A percentile compares a stretch with the other conserved stretches of the same genome.
phyloP scores from a whole-genome alignment of 2,113 vertebrate species.

The Taxidea taxus region DNA sequence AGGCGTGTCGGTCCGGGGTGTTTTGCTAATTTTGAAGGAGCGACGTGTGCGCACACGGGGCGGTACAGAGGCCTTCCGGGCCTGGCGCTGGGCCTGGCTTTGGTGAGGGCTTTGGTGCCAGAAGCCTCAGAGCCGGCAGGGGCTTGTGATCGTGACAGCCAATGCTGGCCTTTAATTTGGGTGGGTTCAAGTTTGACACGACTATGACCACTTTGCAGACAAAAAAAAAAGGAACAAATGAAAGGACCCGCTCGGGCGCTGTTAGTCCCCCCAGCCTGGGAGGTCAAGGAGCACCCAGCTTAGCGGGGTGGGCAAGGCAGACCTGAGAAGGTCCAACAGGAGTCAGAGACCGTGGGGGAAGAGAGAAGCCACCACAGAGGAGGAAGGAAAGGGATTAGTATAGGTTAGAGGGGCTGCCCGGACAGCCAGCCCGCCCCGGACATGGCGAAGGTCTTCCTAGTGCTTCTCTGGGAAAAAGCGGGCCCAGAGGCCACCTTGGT shows the following conservation, averaged over 20 bases:
- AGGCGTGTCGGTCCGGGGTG: rapidly evolving
- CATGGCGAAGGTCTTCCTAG: not conserved
- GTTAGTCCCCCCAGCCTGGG: constrained; percentile 37
- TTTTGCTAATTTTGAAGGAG: not conserved
- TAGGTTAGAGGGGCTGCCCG: constrained; percentile 72
- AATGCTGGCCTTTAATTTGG: not conserved
- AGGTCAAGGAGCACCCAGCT: not conserved
- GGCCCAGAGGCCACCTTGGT: not conserved
- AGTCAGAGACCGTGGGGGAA: not conserved
- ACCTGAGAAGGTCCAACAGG: constrained; percentile 23
- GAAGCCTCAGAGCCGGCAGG: not conserved
- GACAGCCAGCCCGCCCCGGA: constrained; percentile 32
- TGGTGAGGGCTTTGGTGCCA: not conserved
- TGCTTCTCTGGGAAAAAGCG: not conserved
- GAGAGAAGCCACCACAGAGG: constrained; percentile 25
- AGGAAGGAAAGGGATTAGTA: constrained; percentile 71
- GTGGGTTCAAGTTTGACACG: not conserved
- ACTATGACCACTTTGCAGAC: constrained; percentile 75
- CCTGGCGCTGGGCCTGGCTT: not conserved
- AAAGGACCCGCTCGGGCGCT: constrained; percentile 36
- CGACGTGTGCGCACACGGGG: not conserved
- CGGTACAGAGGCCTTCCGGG: not conserved
- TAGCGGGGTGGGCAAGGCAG: not conserved
- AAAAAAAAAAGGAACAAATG: constrained; percentile 28
- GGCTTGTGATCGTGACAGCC: not conserved